Base-by-base conservation (phyloP, 2,888 invertebrate species). In the Rhagophthalmus giganteus region DNA sequence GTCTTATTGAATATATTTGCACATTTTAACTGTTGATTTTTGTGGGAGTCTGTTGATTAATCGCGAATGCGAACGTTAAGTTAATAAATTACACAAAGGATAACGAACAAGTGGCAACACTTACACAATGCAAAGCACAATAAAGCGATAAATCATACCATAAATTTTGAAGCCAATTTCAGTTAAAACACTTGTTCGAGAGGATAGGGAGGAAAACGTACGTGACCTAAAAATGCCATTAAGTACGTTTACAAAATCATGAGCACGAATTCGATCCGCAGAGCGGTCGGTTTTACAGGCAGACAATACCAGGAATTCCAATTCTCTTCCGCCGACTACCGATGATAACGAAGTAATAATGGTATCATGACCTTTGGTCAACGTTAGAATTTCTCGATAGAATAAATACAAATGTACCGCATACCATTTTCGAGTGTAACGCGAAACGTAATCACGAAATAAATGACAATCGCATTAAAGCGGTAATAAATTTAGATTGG, bases 221-320 rank as follows among this genome's bases (percentile, higher is more conserved):
- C 64, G 64, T 63, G 65, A 64, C 62, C 62, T 61, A 62, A 63
- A 65, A 64, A 65, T 61, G 57, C 55, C 55, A 63, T 62, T 62
- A 60, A 63, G 57, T 60, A 59, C 63, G 59, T 56, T 54, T 54
- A 57, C 55, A 55, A 59, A 63, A 62, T 60, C 62, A 60, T 54
- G 61, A 58, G 59, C 63, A 63, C 60, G 63, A 59, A 60, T 59
- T 58, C 60, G 60, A 61, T 61, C 58, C 59, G 57, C 59, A 16
- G n/a, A 35, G 32, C 26, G 31, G 47, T 20, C 7, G 7, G 48
- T 55, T 57, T 46, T 39, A 54, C 37, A 28, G 51, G 32, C 58
- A 42, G 46, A 48, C 57, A 52, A 50, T 44, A 44, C 48, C 41
- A 47, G 41, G 49, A 48, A 52, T 49, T 52, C 49, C 49, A 42